phyloP scores from a whole-genome alignment of 2,797 vertebrate genomes.

The Rhinophrynus dorsalis region DNA sequence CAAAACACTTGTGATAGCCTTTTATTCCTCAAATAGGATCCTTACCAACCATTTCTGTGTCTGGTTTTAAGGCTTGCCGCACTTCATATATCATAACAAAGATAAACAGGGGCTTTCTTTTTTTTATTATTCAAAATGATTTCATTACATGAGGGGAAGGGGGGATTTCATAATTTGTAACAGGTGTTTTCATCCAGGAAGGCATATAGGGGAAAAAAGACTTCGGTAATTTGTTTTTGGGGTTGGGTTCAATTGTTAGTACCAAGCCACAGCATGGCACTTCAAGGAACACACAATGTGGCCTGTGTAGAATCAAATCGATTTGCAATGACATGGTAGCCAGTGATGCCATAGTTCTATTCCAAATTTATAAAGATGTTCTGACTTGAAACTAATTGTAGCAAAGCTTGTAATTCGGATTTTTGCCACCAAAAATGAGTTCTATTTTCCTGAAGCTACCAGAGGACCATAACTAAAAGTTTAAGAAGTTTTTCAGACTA shows the following conservation, averaged over 20 bases:
- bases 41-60: slow-evolving; percentile 41
- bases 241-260: slow-evolving; percentile 32
- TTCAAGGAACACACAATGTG: slow-evolving; percentile 28
- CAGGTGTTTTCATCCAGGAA: slow-evolving; percentile 53
- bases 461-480: no score
- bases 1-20: slow-evolving; percentile 47
- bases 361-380: slow-evolving; percentile 22
- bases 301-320: slow-evolving; percentile 28
- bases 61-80: slow-evolving; percentile 45
- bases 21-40: slow-evolving; percentile 45
- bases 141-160: slow-evolving; percentile 54
- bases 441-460: no score
- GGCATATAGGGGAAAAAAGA: slow-evolving; percentile 24
- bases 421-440: no score
- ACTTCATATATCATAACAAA: slow-evolving; percentile 45
- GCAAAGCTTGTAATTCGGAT: no score
- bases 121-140: slow-evolving; percentile 51
- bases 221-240: slow-evolving; percentile 43
- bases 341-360: slow-evolving; percentile 21
- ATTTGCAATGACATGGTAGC: slow-evolving; percentile 17
- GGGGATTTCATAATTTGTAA: slow-evolving; percentile 53
- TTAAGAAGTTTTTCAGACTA: no score
- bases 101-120: slow-evolving; percentile 39
- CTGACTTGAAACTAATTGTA: background rate
- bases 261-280: slow-evolving; percentile 29